Evolutionary conservation across 2,113 vertebrate species (phyloP), one percentile per base, ranked within the genome.

Genomic region (Cinclus mexicanus): DNA sequence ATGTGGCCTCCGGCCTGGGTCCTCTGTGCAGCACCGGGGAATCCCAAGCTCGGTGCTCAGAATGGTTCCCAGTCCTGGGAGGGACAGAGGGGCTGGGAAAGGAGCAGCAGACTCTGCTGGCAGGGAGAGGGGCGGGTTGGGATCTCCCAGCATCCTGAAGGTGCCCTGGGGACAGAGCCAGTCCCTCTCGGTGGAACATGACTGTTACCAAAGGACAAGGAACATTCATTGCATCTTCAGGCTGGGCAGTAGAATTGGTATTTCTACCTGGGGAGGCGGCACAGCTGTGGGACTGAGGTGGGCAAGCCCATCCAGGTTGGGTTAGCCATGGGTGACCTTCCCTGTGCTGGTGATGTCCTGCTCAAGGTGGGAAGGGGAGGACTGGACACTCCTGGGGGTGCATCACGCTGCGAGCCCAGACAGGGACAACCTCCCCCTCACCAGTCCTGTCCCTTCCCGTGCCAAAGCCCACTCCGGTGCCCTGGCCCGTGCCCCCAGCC

Each of bases 101-200:
- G 33, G 14, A 57, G 26, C n/a, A 42, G 35, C 25, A 72, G 57
- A 9, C 31, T 46, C 26, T 90, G 33, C 33, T 64, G 59, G 23
- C 11, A 72, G 44, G 3, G 14, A 7, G 5, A 57, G 12, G 4
- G 12, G 4, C 12, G 26, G 18, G 6, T 1, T 86, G 71, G 67
- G 49, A 35, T 68, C 44, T 19, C 7, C 7, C 71, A 71, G 75
- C 33, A 52, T 4, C 29, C 6, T 20, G 12, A 56, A 63, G 52
- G 28, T 7, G 42, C 47, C 6, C 33, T 18, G 47, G 19, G 9
- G 3, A 24, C 1, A 2, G 55, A 61, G 21, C 41, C 31, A 25
- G 9, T 0, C 8, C 56, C 16, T 31, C 42, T 31, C 0, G 0
- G 28, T 1, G 18, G 83, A 44, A 2, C 26, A 49, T 6, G 1